These are phyloP conservation scores for Eumeta japonica DNA, from an alignment of 1,140 invertebrate species.

Conservation along the genomic window DNA sequence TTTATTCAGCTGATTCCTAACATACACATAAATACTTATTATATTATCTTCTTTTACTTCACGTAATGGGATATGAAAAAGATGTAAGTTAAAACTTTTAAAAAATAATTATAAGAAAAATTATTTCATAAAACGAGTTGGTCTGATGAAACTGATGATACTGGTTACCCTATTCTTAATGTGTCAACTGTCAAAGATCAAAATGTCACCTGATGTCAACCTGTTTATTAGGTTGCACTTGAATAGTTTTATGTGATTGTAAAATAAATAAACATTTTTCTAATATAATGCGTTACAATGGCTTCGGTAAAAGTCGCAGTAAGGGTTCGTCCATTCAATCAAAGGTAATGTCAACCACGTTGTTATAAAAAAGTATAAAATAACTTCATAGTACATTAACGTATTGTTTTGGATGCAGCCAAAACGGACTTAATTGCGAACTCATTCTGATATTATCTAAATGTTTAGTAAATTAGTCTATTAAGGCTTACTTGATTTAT, in stretches of 20 bases:
- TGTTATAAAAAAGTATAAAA: constrained; percentile 13
- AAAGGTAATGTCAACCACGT: constrained; percentile 61
- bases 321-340: constrained; percentile 77
- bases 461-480: constrained; percentile 18
- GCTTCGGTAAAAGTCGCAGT: constrained; percentile 81
- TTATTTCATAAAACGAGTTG: too few relatives aligned
- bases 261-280: constrained; percentile 29
- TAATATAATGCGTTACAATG: constrained; percentile 62
- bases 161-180: constrained; percentile 3
- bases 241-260: constrained; percentile 31
- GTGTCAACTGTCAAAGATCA: constrained; percentile 19
- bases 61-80: too few relatives aligned
- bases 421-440: constrained; percentile 13
- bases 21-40: too few relatives aligned
- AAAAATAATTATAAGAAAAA: too few relatives aligned
- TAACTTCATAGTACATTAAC: constrained; percentile 13
- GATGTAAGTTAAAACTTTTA: too few relatives aligned
- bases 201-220: too few relatives aligned
- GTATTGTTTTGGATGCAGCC: constrained; percentile 12
- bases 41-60: too few relatives aligned
- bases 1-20: too few relatives aligned
- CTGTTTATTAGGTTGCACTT: constrained; percentile 37
- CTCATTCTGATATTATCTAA: constrained; percentile 25
- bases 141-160: too few relatives aligned
- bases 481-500: constrained; percentile 21